Conservation (phyloP, 2,888 invertebrate species). For the Myopa testacea region DNA sequence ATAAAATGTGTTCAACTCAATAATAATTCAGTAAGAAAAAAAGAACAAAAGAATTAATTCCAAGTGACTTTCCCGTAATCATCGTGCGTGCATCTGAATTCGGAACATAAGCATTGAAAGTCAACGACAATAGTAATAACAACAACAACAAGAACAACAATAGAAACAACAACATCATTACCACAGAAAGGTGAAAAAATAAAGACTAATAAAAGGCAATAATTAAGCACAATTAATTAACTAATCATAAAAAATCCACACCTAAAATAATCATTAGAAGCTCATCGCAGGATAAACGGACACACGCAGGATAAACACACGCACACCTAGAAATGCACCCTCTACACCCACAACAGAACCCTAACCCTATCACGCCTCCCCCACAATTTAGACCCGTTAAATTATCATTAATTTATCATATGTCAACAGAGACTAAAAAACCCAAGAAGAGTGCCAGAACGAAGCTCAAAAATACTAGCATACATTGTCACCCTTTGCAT, state of each 20-base stretch:
- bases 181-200: neutral
- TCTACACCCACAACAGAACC: no score
- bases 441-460: neutral
- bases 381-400: neutral
- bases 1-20: no score
- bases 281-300: neutral
- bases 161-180: no score
- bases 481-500: no score
- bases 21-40: no score
- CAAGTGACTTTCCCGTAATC: neutral
- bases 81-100: neutral
- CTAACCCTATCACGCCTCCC: neutral
- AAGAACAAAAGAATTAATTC: no score
- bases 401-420: neutral
- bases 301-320: neutral
- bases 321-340: neutral
- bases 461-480: no score
- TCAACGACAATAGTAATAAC: neutral
- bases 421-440: neutral
- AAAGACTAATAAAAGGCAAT: constrained; percentile 29
- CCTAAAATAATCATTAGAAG: constrained; percentile 21
- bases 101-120: constrained; percentile 7
- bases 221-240: constrained; percentile 32
- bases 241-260: constrained; percentile 36
- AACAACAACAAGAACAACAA: neutral